Evolutionary conservation across 2,888 invertebrate genomes (phyloP).

Genomic region (Cryptocephalus moraei): DNA sequence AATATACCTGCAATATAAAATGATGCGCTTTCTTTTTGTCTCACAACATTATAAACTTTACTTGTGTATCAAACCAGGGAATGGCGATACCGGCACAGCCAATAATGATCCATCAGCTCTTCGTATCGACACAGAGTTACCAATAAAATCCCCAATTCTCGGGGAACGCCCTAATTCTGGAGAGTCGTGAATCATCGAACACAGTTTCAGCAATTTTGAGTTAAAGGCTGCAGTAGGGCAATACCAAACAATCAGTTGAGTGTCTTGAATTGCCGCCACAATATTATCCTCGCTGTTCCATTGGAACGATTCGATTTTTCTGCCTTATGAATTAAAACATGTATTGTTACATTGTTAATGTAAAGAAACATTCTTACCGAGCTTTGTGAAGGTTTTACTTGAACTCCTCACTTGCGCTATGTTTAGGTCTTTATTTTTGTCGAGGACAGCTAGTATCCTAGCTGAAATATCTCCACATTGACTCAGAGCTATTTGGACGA

Average conservation of each 20-base stretch:
- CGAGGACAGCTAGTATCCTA: constrained; percentile 78
- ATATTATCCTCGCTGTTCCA: constrained; percentile 74
- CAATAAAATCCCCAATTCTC: constrained; percentile 68
- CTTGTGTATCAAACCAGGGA: constrained; percentile 48
- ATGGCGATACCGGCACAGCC: constrained; percentile 61
- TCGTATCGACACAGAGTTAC: constrained; percentile 74
- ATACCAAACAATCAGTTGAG: constrained; percentile 71
- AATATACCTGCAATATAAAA: constrained; percentile 43
- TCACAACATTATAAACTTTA: constrained; percentile 11
- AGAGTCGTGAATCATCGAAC: constrained; percentile 45
- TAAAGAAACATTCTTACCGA: constrained; percentile 44
- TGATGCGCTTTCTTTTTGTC: too few species aligned
- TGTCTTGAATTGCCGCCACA: constrained; percentile 68
- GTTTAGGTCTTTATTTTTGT: constrained; percentile 80
- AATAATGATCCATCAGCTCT: constrained; percentile 84
- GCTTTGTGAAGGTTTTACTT: constrained; percentile 57
- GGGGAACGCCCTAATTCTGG: constrained; percentile 81
- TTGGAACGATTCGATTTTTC: constrained; percentile 44
- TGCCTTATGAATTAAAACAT: constrained; percentile 34
- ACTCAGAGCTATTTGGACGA: constrained; percentile 76
- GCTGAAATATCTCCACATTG: constrained; percentile 71
- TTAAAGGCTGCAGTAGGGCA: constrained; percentile 68
- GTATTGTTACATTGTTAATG: too few species aligned
- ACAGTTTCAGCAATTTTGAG: constrained; percentile 54
- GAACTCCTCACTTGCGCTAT: constrained; percentile 62